Evolutionary conservation across 2,797 vertebrate species (phyloP).

Genomic region (Buceros bicornis): DNA sequence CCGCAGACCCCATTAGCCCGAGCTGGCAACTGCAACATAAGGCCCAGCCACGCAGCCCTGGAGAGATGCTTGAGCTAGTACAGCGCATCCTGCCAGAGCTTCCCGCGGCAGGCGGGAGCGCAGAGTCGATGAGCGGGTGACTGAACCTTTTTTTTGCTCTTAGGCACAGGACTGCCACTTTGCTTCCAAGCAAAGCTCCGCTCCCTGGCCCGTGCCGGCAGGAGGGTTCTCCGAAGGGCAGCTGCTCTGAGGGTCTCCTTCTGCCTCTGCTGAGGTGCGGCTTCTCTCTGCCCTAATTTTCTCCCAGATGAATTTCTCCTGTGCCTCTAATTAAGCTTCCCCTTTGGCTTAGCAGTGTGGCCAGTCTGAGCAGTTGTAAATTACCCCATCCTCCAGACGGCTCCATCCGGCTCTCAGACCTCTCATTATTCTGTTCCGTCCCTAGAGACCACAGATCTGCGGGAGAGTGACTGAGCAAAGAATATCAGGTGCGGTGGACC

Average conservation of each 20-base stretch:
- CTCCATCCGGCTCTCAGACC: constrained; percentile 55
- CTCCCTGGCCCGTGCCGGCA: background rate
- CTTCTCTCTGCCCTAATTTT: constrained; percentile 49
- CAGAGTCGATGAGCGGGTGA: background rate
- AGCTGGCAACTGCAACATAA: constrained; percentile 19
- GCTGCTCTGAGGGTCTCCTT: background rate
- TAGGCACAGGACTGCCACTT: background rate
- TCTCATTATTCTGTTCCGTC: constrained; percentile 49
- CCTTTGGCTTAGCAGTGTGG: constrained; percentile 34
- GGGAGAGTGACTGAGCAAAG: constrained; percentile 22
- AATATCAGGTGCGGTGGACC: background rate
- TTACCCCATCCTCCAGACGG: constrained; percentile 56
- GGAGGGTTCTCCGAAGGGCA: background rate
- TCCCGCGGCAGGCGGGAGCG: background rate
- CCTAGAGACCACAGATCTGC: constrained; percentile 24
- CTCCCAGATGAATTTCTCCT: constrained; percentile 56
- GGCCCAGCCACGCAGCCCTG: background rate
- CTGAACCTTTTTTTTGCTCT: background rate
- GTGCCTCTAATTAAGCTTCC: constrained; percentile 59
- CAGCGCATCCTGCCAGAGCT: background rate
- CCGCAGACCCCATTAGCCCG: constrained; percentile 43
- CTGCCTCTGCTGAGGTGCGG: constrained; percentile 6
- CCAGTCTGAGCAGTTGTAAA: constrained; percentile 57
- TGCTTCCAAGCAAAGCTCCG: background rate
- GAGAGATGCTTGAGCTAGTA: background rate